Evolutionary conservation across 2,113 vertebrate genomes (phyloP).

Genomic region (Paratilapia polleni): DNA sequence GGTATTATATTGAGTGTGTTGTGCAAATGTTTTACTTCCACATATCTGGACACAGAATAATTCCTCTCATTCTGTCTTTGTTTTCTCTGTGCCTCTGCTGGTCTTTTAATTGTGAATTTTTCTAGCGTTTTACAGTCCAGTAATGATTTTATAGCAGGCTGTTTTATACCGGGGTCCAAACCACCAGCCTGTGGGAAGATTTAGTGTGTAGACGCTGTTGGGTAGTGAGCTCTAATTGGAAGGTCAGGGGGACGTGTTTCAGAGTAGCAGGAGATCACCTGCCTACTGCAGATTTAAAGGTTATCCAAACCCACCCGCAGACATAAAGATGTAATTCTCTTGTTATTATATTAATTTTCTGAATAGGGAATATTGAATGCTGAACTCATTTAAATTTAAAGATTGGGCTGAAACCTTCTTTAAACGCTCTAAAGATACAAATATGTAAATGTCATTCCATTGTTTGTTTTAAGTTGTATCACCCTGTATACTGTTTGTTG

Average conservation of each 20-base stretch:
- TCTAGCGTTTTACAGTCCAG: slow-evolving; percentile 64
- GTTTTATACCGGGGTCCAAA: slow-evolving; percentile 73
- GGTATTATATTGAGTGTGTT: slow-evolving; percentile 48
- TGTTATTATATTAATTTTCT: slow-evolving; percentile 62
- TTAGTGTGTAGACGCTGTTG: slow-evolving; percentile 68
- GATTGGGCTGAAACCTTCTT: slow-evolving; percentile 1
- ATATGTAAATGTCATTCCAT: background rate
- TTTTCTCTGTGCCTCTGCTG: slow-evolving; percentile 60
- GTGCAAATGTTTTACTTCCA: slow-evolving; percentile 69
- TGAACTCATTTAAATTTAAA: slow-evolving; percentile 28
- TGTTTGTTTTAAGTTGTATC: background rate
- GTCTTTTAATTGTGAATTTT: slow-evolving; percentile 73
- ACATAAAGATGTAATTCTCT: slow-evolving; percentile 64
- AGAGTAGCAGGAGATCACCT: slow-evolving; percentile 75
- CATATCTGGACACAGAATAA: slow-evolving; percentile 58
- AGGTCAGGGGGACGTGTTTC: slow-evolving; percentile 76
- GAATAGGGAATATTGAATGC: slow-evolving; percentile 24
- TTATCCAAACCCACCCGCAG: slow-evolving; percentile 85
- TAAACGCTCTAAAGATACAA: background rate
- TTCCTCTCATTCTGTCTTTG: slow-evolving; percentile 64
- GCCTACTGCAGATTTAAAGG: slow-evolving; percentile 82
- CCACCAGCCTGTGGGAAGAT: slow-evolving; percentile 72
- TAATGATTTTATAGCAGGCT: slow-evolving; percentile 78
- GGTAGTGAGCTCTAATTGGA: slow-evolving; percentile 76
- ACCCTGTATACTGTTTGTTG: background rate